Evolutionary conservation across 2,113 vertebrate genomes (phyloP).

Genomic region (Trichomycterus rosablanca): DNA sequence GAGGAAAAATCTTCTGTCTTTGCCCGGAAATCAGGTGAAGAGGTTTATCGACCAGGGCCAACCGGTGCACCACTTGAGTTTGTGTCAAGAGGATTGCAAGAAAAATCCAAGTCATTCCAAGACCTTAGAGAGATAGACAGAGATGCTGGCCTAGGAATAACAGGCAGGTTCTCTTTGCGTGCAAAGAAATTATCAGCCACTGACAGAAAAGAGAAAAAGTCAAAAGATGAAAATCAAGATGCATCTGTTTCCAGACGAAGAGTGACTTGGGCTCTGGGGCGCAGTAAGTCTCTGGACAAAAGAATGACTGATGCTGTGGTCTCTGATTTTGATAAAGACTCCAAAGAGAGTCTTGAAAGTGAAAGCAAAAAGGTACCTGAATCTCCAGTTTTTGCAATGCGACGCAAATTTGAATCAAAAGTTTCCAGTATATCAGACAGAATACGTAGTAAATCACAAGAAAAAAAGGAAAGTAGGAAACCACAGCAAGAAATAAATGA

Average conservation of each 20-base stretch:
- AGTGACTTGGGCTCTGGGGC: constrained; percentile 75
- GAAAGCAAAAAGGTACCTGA: constrained; percentile 64
- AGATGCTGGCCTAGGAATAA: constrained; percentile 83
- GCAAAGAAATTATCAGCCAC: constrained; percentile 76
- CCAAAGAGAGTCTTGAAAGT: constrained; percentile 46
- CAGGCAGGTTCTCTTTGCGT: constrained; percentile 83
- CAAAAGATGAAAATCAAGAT: constrained; percentile 75
- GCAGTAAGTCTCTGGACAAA: constrained; percentile 73
- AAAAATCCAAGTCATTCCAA: constrained; percentile 90
- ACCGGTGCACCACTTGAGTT: constrained; percentile 84
- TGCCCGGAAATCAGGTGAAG: constrained; percentile 65
- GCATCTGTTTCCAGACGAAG: constrained; percentile 66
- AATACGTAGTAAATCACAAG: constrained; percentile 73
- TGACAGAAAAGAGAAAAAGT: constrained; percentile 72
- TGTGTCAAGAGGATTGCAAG: constrained; percentile 59
- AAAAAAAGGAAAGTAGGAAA: constrained; percentile 63
- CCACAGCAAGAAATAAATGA: constrained; percentile 44
- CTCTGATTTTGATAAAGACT: constrained; percentile 70
- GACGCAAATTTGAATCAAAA: constrained; percentile 80
- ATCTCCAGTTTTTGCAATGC: constrained; percentile 78
- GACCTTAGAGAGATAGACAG: constrained; percentile 83
- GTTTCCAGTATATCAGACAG: constrained; percentile 79
- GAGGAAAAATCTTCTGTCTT: constrained; percentile 73
- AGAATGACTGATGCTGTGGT: constrained; percentile 72
- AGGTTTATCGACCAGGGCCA: constrained; percentile 85